These are phyloP conservation scores for Platycheirus albimanus DNA, from an alignment of 2,888 invertebrate species.

Conservation along the genomic window DNA sequence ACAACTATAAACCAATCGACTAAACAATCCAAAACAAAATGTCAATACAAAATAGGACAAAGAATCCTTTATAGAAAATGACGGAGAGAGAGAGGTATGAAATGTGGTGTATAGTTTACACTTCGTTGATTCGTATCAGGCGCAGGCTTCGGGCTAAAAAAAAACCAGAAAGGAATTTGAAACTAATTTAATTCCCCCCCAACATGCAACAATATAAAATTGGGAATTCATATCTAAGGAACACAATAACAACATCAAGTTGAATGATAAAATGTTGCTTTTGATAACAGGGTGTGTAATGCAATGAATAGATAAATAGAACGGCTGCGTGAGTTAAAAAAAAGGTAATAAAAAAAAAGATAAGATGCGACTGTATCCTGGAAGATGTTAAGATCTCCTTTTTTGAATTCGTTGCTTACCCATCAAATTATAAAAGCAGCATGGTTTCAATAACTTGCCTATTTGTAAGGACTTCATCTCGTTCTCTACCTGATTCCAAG, in stretches of 20 bases:
- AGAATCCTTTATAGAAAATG: neutral
- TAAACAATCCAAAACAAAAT: slow-evolving; percentile 17
- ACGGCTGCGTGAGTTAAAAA: slow-evolving; percentile 44
- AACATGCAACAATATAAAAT: slow-evolving; percentile 16
- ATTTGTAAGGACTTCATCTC: no score
- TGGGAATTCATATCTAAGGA: neutral
- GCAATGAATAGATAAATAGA: slow-evolving; percentile 51
- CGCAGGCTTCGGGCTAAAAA: slow-evolving; percentile 9
- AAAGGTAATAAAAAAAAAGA: neutral
- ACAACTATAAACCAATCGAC: neutral
- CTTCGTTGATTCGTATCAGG: slow-evolving; percentile 45
- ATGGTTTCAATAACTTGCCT: slow-evolving; percentile 2
- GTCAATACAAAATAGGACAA: slow-evolving; percentile 24
- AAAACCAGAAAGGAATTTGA: slow-evolving; percentile 35
- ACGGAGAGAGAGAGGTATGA: slow-evolving; percentile 3
- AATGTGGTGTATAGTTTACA: slow-evolving; percentile 25
- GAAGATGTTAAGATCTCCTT: slow-evolving; percentile 1
- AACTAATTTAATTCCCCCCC: slow-evolving; percentile 50
- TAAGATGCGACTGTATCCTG: slow-evolving; percentile 15
- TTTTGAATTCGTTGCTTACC: slow-evolving; percentile 13
- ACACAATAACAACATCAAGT: slow-evolving; percentile 53
- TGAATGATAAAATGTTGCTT: slow-evolving; percentile 31
- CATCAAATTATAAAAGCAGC: slow-evolving; percentile 32
- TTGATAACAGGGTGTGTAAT: slow-evolving; percentile 62
- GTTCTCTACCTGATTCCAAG: slow-evolving; percentile 34